Evolutionary conservation across 2,113 vertebrate species (phyloP), one percentile per base, ranked within the genome.

Genomic region (Brachionichthys hirsutus): DNA sequence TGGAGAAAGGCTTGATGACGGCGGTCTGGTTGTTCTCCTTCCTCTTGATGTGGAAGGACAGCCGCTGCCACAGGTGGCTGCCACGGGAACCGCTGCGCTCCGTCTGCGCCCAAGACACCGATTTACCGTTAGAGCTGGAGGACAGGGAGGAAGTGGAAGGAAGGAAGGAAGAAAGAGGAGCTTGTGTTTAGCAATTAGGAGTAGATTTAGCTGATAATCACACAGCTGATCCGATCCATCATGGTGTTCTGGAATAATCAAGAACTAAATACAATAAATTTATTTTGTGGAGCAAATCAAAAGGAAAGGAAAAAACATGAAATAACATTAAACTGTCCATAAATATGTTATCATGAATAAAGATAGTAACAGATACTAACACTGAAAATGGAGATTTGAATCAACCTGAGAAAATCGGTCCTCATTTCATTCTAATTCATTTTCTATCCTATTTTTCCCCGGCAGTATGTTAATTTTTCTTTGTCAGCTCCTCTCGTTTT

Each of bases 1-100:
- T 98, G 44, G 97, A 94, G 83, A 98, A 98, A 70, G 97, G 96
- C 84, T 97, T 98, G 89, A 99, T 99, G 70, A 99, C 94, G 0
- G 97, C 97, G 0, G 95, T 98, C 78, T 99, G 97, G 67, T 99
- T 99, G 73, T 91, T 98, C 82, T 99, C 97, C n/a, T 94, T 96
- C 77, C 92, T 96, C 87, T 97, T 97, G 88, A 99, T 98, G 83
- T 98, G 97, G 57, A 98, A 87, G 16, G 97, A 99, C 57, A 99
- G 73, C 13, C 97, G 83, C 78, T 99, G 95, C 97, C 97, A 99
- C 77, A 99, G 92, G 87, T 98, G 96, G 57, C 94, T 95, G 12
- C 97, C 93, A 44, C 94, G 91, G 62, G 91, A 92, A 66, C 91
- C 90, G 85, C 91, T 94, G 78, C 93, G 93, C 87, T 98, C 95